phyloP scores from a whole-genome alignment of 1,140 invertebrate species.

The Drosophila yakuba region DNA sequence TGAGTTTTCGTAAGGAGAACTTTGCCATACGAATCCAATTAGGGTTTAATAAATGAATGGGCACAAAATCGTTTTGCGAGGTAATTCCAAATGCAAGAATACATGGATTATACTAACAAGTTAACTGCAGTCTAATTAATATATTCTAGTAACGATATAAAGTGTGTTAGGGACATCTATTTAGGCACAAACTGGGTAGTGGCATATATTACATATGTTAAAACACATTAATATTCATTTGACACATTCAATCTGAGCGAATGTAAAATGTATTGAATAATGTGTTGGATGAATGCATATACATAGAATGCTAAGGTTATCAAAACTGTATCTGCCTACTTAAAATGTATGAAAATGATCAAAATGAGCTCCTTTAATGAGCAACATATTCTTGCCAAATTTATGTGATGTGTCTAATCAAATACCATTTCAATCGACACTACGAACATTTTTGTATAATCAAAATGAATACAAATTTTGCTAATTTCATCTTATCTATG shows the following conservation, averaged over 20 bases:
- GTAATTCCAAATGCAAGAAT: neutral
- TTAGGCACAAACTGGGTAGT: no score
- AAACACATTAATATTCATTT: neutral
- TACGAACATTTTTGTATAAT: slow-evolving; percentile 9
- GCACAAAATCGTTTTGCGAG: neutral
- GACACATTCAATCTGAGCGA: neutral
- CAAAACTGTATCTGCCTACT: neutral
- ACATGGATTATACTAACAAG: neutral
- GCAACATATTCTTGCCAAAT: neutral
- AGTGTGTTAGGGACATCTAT: no score
- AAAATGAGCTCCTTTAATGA: slow-evolving; percentile 14
- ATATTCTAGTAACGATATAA: neutral
- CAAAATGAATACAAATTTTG: slow-evolving; percentile 38
- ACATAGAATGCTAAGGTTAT: neutral
- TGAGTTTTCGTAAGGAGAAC: neutral
- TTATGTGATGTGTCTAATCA: slow-evolving; percentile 14
- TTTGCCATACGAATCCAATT: slow-evolving; percentile 13
- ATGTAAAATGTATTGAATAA: no score
- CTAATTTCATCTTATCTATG: slow-evolving; percentile 25
- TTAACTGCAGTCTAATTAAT: neutral
- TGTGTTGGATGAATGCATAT: neutral
- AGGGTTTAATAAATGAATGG: neutral
- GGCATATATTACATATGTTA: neutral
- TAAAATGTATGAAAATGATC: neutral
- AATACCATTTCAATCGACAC: slow-evolving; percentile 16